Conservation (phyloP, 2,888 invertebrate species). For the Criorhina ranunculi region DNA sequence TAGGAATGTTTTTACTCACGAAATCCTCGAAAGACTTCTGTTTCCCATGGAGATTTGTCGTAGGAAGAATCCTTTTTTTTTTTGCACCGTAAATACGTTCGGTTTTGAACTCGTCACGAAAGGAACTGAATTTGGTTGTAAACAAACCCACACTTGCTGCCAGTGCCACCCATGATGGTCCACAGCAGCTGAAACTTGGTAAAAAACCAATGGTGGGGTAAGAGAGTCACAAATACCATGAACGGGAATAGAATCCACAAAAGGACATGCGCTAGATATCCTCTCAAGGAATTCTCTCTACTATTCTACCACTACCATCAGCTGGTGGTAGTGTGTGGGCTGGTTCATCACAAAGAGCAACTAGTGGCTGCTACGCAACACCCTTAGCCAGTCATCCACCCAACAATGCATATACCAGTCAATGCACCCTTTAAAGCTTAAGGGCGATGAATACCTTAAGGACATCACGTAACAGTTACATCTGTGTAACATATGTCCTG, state of each 20-base stretch:
- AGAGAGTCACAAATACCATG: conserved; percentile 7
- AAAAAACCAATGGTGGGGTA: conserved; percentile 68
- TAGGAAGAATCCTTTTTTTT: neutral
- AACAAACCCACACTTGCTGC: conserved; percentile 67
- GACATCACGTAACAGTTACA: conserved; percentile 58
- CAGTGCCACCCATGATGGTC: conserved; percentile 23
- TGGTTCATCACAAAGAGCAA: conserved; percentile 42
- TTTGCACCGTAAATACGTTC: conserved; percentile 48
- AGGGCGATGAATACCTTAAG: conserved; percentile 67
- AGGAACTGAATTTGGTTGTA: conserved; percentile 70
- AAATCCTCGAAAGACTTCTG: neutral
- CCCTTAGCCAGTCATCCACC: conserved; percentile 17
- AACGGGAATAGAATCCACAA: conserved; percentile 66
- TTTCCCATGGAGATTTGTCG: neutral
- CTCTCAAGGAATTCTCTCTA: conserved; percentile 17
- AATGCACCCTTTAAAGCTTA: conserved; percentile 71
- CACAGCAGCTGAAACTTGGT: conserved; percentile 58
- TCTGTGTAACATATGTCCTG: conserved; percentile 58
- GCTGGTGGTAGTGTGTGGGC: neutral
- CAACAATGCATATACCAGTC: conserved; percentile 55
- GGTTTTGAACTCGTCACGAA: conserved; percentile 58
- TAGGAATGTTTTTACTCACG: conserved; percentile 39
- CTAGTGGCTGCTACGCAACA: conserved; percentile 70
- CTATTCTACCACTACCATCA: conserved; percentile 8
- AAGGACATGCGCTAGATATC: conserved; percentile 67